Evolutionary conservation across 2,797 vertebrate species (phyloP).

Genomic region (Choloepus didactylus): DNA sequence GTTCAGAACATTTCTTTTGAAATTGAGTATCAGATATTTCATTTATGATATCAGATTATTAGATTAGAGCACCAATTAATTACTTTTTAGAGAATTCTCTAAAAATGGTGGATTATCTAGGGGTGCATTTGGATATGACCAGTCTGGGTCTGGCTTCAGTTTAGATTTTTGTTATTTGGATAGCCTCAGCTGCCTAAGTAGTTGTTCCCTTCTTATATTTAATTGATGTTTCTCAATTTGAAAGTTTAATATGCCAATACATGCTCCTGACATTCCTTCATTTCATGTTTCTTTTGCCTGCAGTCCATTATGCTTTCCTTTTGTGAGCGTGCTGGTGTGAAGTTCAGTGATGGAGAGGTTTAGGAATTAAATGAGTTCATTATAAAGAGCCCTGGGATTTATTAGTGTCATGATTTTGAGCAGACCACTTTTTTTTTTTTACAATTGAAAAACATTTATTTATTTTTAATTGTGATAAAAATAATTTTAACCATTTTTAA

Average conservation of each 20-base stretch:
- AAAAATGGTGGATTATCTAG: neutral
- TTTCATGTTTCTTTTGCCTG: neutral
- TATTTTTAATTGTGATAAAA: too few species aligned
- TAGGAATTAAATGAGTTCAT: neutral
- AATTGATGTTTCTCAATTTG: slow-evolving; percentile 53
- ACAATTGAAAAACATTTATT: too few species aligned
- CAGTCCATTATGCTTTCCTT: neutral
- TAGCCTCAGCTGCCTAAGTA: slow-evolving; percentile 71
- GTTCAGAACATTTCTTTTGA: neutral
- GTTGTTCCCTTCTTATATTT: slow-evolving; percentile 48
- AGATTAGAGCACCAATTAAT: neutral
- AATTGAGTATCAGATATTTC: slow-evolving; percentile 10
- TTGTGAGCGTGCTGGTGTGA: neutral
- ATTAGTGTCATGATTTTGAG: neutral
- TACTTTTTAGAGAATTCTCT: neutral
- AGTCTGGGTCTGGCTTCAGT: neutral
- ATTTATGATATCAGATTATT: neutral
- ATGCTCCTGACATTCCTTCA: neutral
- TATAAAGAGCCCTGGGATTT: neutral
- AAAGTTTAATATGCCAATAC: neutral
- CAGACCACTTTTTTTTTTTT: neutral
- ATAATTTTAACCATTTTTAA: too few species aligned
- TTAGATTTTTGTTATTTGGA: slow-evolving; percentile 3
- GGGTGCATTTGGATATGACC: neutral
- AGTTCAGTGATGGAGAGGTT: neutral